These are phyloP conservation scores for Apodemus sylvaticus DNA, from an alignment of 2,113 vertebrate species.

Conservation along the genomic window DNA sequence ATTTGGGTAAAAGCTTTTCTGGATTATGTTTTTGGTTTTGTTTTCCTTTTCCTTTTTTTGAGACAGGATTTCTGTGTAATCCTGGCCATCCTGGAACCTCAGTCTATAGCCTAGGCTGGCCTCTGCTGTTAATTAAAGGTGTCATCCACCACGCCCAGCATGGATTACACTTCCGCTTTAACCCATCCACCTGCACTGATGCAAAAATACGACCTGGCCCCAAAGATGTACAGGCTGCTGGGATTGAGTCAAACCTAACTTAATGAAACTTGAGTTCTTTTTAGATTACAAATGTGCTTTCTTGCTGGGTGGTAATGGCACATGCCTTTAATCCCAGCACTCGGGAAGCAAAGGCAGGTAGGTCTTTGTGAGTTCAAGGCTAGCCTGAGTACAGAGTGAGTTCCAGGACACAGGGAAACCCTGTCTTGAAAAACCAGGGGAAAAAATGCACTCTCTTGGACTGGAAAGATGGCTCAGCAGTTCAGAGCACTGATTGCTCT, in stretches of 20 bases:
- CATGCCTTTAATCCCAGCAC: no score
- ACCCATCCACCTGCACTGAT: background rate
- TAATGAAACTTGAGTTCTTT: background rate
- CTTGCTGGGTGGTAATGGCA: no score
- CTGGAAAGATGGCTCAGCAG: background rate
- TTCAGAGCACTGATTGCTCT: background rate
- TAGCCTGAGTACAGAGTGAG: no score
- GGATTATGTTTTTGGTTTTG: background rate
- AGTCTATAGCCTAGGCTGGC: background rate
- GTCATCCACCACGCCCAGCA: background rate
- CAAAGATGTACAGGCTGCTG: background rate
- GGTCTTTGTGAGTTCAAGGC: no score
- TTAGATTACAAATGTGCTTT: constrained; percentile 18
- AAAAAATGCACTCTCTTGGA: no score
- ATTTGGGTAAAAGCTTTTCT: constrained; percentile 90
- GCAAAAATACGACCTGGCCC: background rate
- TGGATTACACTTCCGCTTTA: background rate
- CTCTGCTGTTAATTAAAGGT: background rate
- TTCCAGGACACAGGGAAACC: no score
- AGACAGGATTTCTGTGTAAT: background rate
- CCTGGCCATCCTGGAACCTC: background rate
- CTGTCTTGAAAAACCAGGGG: no score
- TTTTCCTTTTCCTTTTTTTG: background rate
- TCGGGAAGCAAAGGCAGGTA: no score
- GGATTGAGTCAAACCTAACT: background rate